phyloP scores from a whole-genome alignment of 2,113 vertebrate genomes.

The Lonchura striata region DNA sequence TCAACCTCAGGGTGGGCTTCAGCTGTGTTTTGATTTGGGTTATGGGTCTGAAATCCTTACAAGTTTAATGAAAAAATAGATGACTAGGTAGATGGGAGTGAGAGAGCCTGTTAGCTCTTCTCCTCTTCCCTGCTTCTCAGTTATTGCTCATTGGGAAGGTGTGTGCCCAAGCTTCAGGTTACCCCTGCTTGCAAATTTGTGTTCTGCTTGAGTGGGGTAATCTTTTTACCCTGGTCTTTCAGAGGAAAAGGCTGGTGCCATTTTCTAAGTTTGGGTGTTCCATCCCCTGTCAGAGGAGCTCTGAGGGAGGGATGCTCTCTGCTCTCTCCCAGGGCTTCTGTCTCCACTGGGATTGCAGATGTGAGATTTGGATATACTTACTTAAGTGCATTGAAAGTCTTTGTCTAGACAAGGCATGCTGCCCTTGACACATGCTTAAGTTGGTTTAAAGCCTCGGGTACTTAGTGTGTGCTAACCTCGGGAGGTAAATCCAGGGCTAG shows the following conservation, averaged over 20 bases:
- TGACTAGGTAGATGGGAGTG: not conserved
- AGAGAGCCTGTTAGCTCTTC: not conserved
- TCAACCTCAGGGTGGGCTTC: not conserved
- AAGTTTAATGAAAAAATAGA: not conserved
- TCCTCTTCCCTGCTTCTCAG: accelerated
- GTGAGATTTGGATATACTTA: not conserved
- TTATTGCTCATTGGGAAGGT: not conserved
- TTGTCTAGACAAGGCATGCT: not conserved
- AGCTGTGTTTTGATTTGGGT: not conserved
- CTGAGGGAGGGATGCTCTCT: not conserved
- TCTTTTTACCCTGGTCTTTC: accelerated
- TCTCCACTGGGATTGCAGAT: not conserved
- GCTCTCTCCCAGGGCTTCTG: not conserved
- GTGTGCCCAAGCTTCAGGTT: not conserved
- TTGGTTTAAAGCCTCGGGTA: not conserved
- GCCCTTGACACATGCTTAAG: not conserved
- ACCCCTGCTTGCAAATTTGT: not conserved
- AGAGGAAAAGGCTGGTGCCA: not conserved
- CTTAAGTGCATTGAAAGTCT: not conserved
- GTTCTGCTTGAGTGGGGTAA: not conserved
- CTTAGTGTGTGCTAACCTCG: not conserved
- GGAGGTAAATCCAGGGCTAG: slow-evolving; percentile 18
- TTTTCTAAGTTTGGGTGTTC: not conserved
- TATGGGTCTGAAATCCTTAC: not conserved
- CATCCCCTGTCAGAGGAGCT: not conserved